Conservation (phyloP, 2,797 vertebrate genomes). For the Cygnus olor region DNA sequence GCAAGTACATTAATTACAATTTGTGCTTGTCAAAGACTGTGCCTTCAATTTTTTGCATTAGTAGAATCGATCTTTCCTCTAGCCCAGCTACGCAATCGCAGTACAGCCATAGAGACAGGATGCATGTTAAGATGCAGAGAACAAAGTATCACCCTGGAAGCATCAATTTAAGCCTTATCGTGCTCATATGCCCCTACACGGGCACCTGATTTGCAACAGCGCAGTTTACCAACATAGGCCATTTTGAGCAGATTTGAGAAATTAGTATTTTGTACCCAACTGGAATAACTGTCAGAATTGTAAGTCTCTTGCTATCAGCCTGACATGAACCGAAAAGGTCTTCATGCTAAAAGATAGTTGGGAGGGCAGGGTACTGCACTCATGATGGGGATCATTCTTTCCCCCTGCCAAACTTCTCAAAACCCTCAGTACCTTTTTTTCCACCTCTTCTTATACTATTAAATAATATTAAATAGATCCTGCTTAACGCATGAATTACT, state of each 20-base stretch:
- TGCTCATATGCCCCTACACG: neutral
- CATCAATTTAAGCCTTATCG: fast-evolving
- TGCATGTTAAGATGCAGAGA: neutral
- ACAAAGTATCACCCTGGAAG: neutral
- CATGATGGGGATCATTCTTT: neutral
- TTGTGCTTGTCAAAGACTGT: constrained; percentile 30
- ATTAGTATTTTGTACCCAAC: neutral
- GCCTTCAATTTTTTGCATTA: neutral
- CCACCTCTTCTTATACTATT: neutral
- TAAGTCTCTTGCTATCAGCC: neutral
- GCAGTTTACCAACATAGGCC: neutral
- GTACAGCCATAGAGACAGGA: neutral
- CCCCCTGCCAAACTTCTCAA: neutral
- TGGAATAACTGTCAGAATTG: neutral
- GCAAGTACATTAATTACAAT: constrained; percentile 42
- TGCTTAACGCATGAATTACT: neutral
- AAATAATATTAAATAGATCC: neutral
- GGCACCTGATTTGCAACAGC: neutral
- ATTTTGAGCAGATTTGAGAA: neutral
- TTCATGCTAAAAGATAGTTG: neutral
- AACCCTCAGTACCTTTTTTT: neutral
- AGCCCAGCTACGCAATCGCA: neutral
- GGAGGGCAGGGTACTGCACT: neutral
- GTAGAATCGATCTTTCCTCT: neutral
- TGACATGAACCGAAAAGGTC: neutral